Base-by-base conservation (phyloP, 1,140 invertebrate genomes). In the Penaeus chinensis region DNA sequence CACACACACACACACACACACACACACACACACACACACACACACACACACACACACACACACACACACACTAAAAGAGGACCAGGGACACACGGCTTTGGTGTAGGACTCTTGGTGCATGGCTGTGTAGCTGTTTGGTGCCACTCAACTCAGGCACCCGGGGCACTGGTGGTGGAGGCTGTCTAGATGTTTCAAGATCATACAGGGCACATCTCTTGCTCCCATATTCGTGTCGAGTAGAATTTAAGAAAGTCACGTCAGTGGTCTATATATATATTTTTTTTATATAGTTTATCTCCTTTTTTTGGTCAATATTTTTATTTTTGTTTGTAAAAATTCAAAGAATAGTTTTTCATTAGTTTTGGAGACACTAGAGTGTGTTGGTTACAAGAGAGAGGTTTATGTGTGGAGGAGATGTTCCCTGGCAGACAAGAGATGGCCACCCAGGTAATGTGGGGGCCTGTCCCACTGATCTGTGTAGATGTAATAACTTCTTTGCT, bases 41-140 rank as follows among this genome's bases (percentile, higher is more conserved):
- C 37, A 42, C 37, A 42, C 37, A 42, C 37, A 42, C 37, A 71
- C 24, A 71, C 32, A 71, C 32, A 71, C 69, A 71, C 69, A 27
- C 32, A 24, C 69, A 27, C 18, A 27, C 24, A 71, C 69, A 71
- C 47, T n/a, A 22, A 54, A 32, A 61, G 24, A 47, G 80, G 85
- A 87, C 79, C 69, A 47, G 71, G 65, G 66, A 87, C 85, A 82
- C 85, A 87, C 78, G 69, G 83, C 87, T 84, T 82, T 88, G 87
- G 87, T 88, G 61, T 78, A 88, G 87, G 87, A 88, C 87, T 88
- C 82, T 86, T 88, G 87, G 87, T 88, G 87, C 87, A 88, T 88
- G 87, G 87, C 87, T 88, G 82, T 88, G 87, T 88, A 88, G 87
- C 87, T 84, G 82, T 88, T 71, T 87, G 69, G 86, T 69, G 86